Evolutionary conservation across 2,888 invertebrate genomes (phyloP).

Genomic region (Lithophane leautieri): DNA sequence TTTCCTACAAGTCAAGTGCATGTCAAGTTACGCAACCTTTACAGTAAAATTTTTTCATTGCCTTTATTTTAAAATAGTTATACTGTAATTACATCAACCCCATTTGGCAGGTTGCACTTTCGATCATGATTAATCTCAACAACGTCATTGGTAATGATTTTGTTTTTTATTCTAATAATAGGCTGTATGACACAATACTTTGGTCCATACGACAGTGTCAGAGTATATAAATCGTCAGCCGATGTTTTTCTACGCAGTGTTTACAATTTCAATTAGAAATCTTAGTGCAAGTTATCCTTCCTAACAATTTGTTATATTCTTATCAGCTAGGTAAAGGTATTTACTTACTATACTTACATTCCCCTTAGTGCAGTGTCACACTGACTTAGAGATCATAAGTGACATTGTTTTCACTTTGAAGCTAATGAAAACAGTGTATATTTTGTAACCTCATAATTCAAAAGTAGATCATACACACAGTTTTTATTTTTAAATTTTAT

Average conservation of each 20-base stretch:
- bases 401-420: not conserved
- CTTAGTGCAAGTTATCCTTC: not conserved
- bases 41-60: not conserved
- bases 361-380: not conserved
- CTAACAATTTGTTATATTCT: constrained; percentile 3
- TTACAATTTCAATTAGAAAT: constrained; percentile 19
- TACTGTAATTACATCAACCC: constrained; percentile 7
- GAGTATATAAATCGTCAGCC: constrained; percentile 24
- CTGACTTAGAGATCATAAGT: not conserved
- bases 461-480: not conserved
- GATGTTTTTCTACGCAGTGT: constrained; percentile 50
- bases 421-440: not conserved
- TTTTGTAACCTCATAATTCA: not conserved
- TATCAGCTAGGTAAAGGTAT: constrained; percentile 24
- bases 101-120: not conserved
- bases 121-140: constrained; percentile 18
- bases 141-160: constrained; percentile 4
- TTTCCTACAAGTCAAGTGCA: constrained; percentile 70
- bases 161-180: constrained; percentile 44
- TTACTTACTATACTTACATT: not conserved
- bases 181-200: constrained; percentile 29
- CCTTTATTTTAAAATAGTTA: constrained; percentile 1
- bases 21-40: constrained; percentile 82
- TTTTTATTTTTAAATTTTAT: not conserved
- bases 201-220: constrained; percentile 1